These are phyloP conservation scores for Allacma fusca DNA, from an alignment of 2,888 invertebrate species.

Conservation along the genomic window DNA sequence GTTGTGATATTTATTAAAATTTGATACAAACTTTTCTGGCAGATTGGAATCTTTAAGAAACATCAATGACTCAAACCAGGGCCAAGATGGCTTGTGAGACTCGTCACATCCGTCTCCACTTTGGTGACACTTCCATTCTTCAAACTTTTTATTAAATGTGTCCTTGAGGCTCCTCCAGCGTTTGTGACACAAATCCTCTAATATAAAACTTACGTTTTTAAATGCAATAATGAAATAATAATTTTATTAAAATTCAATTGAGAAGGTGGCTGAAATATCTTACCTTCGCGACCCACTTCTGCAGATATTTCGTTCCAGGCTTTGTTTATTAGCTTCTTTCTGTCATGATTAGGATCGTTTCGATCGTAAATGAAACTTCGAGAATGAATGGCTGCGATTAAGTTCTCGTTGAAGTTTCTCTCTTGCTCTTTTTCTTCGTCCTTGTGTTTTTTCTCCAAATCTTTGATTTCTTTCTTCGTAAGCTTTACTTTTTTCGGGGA, in stretches of 20 bases:
- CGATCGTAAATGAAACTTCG: neutral
- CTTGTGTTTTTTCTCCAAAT: neutral
- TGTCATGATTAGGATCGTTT: neutral
- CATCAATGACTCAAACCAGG: neutral
- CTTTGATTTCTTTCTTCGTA: too few relatives aligned
- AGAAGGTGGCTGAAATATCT: too few relatives aligned
- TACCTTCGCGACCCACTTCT: constrained; percentile 1
- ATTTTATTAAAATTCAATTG: neutral
- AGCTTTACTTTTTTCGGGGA: too few relatives aligned
- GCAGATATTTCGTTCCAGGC: neutral
- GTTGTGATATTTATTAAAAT: neutral
- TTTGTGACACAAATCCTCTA: neutral
- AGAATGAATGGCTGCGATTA: neutral
- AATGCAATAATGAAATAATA: neutral
- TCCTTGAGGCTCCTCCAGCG: constrained; percentile 14
- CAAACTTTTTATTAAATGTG: neutral
- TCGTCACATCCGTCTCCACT: neutral
- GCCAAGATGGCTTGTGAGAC: neutral
- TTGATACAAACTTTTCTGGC: neutral
- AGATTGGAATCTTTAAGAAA: neutral
- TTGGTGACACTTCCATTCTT: neutral
- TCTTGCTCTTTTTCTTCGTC: neutral
- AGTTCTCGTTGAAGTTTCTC: neutral
- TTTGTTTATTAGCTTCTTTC: neutral
- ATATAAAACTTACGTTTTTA: neutral